A percentile compares a stretch with the other conserved stretches of the same genome.
Evolutionary conservation across 2,113 vertebrate genomes (phyloP).

Genomic region (Astatotilapia flaviijosephi): DNA sequence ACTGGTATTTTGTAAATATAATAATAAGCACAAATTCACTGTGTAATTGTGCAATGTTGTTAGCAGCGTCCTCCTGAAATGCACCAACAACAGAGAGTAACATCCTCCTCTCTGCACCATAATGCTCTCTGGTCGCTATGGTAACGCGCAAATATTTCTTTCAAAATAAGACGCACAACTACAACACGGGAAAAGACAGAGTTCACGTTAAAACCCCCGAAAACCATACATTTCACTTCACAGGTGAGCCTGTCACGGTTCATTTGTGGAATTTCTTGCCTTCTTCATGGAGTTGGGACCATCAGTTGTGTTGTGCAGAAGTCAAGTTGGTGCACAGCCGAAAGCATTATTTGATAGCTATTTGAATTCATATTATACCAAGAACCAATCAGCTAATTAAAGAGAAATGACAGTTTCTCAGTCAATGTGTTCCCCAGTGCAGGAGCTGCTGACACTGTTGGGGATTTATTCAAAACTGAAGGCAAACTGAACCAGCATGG

Average conservation of each 20-base stretch:
- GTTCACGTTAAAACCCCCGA: rapidly evolving
- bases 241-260: too few relatives aligned
- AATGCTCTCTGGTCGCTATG: background rate
- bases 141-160: rapidly evolving
- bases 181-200: background rate
- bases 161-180: rapidly evolving
- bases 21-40: background rate
- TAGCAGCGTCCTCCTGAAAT: background rate
- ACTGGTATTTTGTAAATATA: background rate
- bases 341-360: too few relatives aligned
- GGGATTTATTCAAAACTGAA: background rate
- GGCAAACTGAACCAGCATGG: background rate
- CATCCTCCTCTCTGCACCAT: rapidly evolving
- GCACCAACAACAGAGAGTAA: rapidly evolving
- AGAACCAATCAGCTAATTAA: too few relatives aligned
- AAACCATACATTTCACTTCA: too few relatives aligned
- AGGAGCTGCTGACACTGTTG: background rate
- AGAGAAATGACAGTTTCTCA: too few relatives aligned
- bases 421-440: too few relatives aligned
- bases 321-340: too few relatives aligned
- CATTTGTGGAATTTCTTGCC: too few relatives aligned
- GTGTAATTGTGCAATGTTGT: rapidly evolving
- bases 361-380: too few relatives aligned
- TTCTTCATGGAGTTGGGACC: too few relatives aligned
- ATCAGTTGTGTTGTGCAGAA: too few relatives aligned